These are phyloP conservation scores for Delphinus delphis DNA, from an alignment of 2,113 vertebrate genomes.

Conservation along the genomic window DNA sequence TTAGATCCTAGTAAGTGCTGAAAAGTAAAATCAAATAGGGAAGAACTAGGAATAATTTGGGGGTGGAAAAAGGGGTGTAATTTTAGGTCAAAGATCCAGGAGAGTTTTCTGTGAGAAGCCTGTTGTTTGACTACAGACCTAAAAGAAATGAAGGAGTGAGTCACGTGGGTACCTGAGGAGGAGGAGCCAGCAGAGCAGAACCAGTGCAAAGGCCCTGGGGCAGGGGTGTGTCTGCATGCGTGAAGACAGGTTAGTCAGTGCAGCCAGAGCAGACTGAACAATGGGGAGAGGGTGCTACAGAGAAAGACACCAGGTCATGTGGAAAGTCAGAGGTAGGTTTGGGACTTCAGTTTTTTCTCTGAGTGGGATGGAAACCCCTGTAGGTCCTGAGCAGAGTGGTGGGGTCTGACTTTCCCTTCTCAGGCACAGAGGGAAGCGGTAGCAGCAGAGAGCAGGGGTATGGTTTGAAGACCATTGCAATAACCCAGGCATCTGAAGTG, in stretches of 20 bases:
- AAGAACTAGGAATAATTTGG: not conserved
- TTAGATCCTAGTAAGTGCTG: not conserved
- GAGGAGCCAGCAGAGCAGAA: no score
- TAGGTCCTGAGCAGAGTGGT: not conserved
- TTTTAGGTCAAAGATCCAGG: not conserved
- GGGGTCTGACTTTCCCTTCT: not conserved
- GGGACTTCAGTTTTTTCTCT: not conserved
- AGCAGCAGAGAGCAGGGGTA: not conserved
- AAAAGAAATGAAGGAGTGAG: not conserved
- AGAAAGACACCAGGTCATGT: not conserved
- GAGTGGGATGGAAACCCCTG: not conserved
- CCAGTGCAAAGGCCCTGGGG: not conserved
- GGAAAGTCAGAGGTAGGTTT: not conserved
- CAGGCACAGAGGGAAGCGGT: not conserved
- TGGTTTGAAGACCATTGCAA: not conserved
- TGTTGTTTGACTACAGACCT: not conserved
- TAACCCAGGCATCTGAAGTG: no score
- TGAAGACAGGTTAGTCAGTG: not conserved
- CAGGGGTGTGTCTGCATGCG: no score
- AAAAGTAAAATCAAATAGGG: not conserved
- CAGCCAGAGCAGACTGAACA: not conserved
- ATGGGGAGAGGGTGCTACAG: fast-evolving
- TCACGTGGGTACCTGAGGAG: not conserved
- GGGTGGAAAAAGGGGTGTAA: not conserved
- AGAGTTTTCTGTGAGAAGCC: not conserved